These are phyloP conservation scores for Nestor notabilis DNA, from an alignment of 2,113 vertebrate species.

Conservation along the genomic window DNA sequence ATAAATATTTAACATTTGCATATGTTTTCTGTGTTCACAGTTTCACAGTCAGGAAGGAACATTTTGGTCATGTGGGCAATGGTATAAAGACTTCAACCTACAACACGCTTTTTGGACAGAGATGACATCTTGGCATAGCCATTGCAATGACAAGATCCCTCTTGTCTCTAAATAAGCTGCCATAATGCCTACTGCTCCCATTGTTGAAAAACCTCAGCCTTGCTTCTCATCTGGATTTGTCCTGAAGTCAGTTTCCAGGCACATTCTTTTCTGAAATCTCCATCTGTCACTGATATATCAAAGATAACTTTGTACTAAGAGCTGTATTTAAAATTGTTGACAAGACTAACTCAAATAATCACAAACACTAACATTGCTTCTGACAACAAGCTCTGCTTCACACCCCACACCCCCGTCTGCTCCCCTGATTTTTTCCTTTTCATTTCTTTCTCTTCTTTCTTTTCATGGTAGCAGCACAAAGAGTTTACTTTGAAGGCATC, in stretches of 20 bases:
- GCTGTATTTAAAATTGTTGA: background rate
- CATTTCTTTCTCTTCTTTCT: background rate
- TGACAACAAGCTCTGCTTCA: background rate
- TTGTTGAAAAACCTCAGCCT: background rate
- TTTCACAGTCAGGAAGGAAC: background rate
- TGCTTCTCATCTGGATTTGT: background rate
- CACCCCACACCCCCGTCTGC: background rate
- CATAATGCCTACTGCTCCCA: background rate
- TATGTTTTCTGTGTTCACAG: background rate
- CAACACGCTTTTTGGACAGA: background rate
- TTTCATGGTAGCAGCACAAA: background rate
- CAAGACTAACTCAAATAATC: background rate
- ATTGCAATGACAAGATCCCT: background rate
- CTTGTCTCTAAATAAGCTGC: background rate
- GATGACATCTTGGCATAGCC: background rate
- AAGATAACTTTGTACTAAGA: background rate
- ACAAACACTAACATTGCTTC: background rate
- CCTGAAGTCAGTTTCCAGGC: background rate
- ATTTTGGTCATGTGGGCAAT: background rate
- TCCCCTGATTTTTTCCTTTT: background rate
- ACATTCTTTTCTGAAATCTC: background rate
- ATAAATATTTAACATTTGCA: background rate
- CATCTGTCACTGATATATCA: background rate
- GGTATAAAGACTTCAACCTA: background rate
- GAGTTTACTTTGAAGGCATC: background rate